phyloP scores from a whole-genome alignment of 2,113 vertebrate genomes.

The Crotalus helleri region DNA sequence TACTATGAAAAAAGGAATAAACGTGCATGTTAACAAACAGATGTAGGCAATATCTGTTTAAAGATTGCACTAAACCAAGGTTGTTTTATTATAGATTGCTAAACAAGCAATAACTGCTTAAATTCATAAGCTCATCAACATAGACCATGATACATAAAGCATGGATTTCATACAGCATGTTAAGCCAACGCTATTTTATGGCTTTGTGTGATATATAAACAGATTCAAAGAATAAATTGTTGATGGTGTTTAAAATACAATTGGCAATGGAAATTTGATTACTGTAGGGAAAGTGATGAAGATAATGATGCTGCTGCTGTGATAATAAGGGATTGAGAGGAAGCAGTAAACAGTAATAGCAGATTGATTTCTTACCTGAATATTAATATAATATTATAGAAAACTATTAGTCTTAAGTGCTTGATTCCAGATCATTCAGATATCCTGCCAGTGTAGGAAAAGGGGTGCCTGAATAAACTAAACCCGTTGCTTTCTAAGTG shows the following conservation, averaged over 20 bases:
- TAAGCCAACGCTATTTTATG: no score
- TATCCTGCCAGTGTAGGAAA: not conserved
- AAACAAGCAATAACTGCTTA: not conserved
- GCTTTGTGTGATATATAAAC: no score
- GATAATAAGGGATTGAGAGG: not conserved
- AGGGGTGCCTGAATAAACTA: not conserved
- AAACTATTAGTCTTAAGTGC: not conserved
- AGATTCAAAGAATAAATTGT: no score
- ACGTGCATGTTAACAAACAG: not conserved
- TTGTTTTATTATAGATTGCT: not conserved
- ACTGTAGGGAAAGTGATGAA: not conserved
- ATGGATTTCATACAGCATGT: no score
- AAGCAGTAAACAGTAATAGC: not conserved
- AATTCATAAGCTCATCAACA: not conserved
- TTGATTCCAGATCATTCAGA: not conserved
- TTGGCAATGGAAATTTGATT: not conserved
- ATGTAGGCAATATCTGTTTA: not conserved
- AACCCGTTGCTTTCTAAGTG: no score
- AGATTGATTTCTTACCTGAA: not conserved
- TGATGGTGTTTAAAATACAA: not conserved
- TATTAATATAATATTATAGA: not conserved
- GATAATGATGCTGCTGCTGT: no score
- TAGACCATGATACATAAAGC: no score
- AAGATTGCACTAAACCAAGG: not conserved
- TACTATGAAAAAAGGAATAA: not conserved